These are phyloP conservation scores for Siphlonurus alternatus DNA, from an alignment of 2,888 invertebrate genomes.

Conservation along the genomic window DNA sequence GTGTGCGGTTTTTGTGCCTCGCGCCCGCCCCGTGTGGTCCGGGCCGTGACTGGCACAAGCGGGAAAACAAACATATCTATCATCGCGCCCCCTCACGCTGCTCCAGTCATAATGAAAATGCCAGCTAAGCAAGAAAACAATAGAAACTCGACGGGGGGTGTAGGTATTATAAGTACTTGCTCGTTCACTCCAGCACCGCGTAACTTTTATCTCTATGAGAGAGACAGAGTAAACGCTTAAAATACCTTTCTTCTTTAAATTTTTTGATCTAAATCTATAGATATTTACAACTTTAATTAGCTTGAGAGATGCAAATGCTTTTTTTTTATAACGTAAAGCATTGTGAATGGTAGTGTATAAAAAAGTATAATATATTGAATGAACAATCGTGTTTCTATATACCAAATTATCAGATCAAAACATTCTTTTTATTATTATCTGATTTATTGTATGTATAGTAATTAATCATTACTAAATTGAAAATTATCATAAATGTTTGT, in stretches of 20 bases:
- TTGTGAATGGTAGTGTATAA: too few species aligned
- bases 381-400: not conserved
- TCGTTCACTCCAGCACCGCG: not conserved
- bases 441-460: not conserved
- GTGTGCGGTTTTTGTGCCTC: too few species aligned
- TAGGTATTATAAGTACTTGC: not conserved
- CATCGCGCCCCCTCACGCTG: not conserved
- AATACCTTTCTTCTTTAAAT: too few species aligned
- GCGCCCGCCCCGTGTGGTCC: too few species aligned
- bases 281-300: constrained; percentile 4
- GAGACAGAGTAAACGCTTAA: too few species aligned
- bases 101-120: not conserved
- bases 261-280: not conserved
- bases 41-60: not conserved
- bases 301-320: not conserved
- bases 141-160: not conserved
- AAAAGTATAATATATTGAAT: too few species aligned
- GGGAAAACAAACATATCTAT: constrained; percentile 2
- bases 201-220: too few species aligned
- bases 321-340: not conserved
- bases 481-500: not conserved
- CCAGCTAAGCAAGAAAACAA: not conserved
- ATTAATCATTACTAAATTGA: not conserved
- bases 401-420: not conserved
- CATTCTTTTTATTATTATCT: not conserved